These are phyloP conservation scores for Eumacrocentrus americanus DNA, from an alignment of 2,888 invertebrate species.

Conservation along the genomic window DNA sequence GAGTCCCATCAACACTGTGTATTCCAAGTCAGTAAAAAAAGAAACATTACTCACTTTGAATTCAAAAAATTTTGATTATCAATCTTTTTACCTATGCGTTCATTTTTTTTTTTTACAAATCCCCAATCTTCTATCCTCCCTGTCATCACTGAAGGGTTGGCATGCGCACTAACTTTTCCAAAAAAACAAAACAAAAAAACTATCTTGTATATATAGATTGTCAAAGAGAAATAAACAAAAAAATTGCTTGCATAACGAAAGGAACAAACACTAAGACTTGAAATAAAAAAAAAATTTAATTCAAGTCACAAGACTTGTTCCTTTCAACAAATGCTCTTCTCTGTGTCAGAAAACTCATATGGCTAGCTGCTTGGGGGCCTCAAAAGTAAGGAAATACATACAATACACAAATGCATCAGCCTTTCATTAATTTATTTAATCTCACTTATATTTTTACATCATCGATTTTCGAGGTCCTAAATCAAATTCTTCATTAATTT, in stretches of 20 bases:
- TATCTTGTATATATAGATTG: background rate
- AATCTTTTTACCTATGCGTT: conserved; percentile 11
- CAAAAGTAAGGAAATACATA: conserved; percentile 48
- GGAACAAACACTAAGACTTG: conserved; percentile 36
- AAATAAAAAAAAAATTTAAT: conserved; percentile 16
- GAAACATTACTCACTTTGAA: background rate
- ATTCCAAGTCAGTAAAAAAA: conserved; percentile 9
- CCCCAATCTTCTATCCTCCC: conserved; percentile 21
- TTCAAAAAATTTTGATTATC: no score
- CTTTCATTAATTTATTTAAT: conserved; percentile 9
- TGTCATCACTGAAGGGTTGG: conserved; percentile 47
- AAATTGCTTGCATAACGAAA: conserved; percentile 54
- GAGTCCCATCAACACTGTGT: background rate
- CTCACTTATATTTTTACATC: background rate
- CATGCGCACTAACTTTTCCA: conserved; percentile 60
- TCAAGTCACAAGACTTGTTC: conserved; percentile 38
- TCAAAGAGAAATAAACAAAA: conserved; percentile 43
- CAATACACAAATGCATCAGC: conserved; percentile 7
- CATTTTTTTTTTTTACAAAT: conserved; percentile 35
- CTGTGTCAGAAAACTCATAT: conserved; percentile 44
- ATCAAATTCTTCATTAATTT: no score
- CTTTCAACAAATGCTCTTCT: conserved; percentile 45
- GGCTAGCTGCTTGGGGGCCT: conserved; percentile 60
- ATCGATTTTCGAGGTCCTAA: conserved; percentile 22
- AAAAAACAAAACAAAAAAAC: conserved; percentile 21